These are phyloP conservation scores for Pseudomyrmex cubaensis DNA, from an alignment of 1,140 invertebrate species.

Conservation along the genomic window DNA sequence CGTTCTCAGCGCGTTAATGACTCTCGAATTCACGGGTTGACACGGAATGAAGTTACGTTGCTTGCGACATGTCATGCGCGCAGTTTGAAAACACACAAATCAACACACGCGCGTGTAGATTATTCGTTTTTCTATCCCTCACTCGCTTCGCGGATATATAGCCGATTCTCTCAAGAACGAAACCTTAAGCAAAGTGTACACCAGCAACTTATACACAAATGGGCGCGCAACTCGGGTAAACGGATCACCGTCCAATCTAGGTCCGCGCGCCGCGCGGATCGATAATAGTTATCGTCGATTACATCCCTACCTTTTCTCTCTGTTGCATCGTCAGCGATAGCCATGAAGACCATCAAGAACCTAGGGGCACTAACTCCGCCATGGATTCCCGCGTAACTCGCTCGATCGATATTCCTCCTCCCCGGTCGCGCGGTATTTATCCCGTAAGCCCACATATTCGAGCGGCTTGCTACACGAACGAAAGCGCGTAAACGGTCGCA, in stretches of 20 bases:
- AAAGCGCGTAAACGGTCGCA: slow-evolving; percentile 54
- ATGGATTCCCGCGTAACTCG: slow-evolving; percentile 43
- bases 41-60: no score
- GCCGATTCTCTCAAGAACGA: neutral
- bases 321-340: slow-evolving; percentile 4
- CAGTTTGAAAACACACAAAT: neutral
- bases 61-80: no score
- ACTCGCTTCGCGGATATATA: neutral
- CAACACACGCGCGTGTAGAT: neutral
- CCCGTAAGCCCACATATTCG: slow-evolving; percentile 48
- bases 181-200: neutral
- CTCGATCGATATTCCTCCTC: slow-evolving; percentile 34
- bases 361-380: slow-evolving; percentile 14
- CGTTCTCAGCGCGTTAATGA: no score
- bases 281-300: slow-evolving; percentile 39
- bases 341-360: slow-evolving; percentile 28
- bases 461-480: neutral
- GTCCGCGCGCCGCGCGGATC: slow-evolving; percentile 14
- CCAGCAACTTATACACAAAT: neutral
- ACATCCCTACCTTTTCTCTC: slow-evolving; percentile 7
- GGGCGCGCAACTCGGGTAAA: slow-evolving; percentile 10
- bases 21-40: no score
- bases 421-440: slow-evolving; percentile 57
- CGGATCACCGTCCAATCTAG: slow-evolving; percentile 18
- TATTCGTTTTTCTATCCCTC: neutral